phyloP scores from a whole-genome alignment of 2,113 vertebrate species.

The Pagrus major region DNA sequence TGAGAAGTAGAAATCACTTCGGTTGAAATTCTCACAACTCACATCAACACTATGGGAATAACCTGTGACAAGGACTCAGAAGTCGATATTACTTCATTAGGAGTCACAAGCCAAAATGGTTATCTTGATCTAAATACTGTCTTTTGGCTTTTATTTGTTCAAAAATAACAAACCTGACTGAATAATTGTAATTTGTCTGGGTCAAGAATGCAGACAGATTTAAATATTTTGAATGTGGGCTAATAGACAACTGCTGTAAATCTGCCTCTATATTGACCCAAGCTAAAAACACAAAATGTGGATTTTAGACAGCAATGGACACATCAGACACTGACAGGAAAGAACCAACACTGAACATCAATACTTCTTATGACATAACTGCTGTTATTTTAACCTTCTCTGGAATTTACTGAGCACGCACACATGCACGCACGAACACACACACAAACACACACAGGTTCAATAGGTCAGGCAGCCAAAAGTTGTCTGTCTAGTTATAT shows the following conservation, averaged over 20 bases:
- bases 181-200: background rate
- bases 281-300: background rate
- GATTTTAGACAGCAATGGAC: background rate
- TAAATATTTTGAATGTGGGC: background rate
- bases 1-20: background rate
- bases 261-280: background rate
- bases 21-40: no score
- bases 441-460: slow-evolving; percentile 5
- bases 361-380: background rate
- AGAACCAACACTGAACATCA: background rate
- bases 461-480: background rate
- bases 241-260: background rate
- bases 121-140: background rate
- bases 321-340: background rate
- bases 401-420: background rate
- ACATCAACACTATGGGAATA: background rate
- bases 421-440: background rate
- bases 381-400: background rate
- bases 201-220: background rate
- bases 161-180: no score
- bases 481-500: background rate
- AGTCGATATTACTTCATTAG: background rate
- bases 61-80: background rate
- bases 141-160: background rate
- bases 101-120: background rate